Base-by-base conservation (phyloP, 2,797 vertebrate genomes). In the Xenentodon cancila region DNA sequence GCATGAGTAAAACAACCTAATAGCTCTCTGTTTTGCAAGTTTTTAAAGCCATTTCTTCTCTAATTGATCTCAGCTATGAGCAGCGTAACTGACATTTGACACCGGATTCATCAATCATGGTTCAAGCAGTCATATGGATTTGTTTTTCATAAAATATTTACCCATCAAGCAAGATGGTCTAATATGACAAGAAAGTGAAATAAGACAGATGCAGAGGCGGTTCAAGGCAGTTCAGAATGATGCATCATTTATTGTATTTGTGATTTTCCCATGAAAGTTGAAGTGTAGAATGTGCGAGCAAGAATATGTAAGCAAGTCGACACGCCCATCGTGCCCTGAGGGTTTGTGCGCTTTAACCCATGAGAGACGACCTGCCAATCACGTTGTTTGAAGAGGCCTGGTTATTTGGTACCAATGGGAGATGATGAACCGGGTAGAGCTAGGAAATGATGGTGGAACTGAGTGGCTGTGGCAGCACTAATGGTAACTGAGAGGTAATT, bases 401-500 rank as follows among this genome's bases (percentile, higher is more conserved):
- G 52, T 59, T 76, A 57, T 42, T 48, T 48, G 61, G 63, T 53
- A 73, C 82, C 85, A 79, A 85, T 82, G 73, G 71, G 63, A 81
- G 54, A 40, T 54, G 77, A 65, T 12, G 18, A 55, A 34, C 46
- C n/a, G 27, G 74, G 79, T 53, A 18, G 66, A 68, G 61, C 61
- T 42, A 62, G 67, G 80, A 88, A 91, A 67, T 83, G 89, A 92
- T 88, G 81, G 80, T 75, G 83, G 62, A 81, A 77, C 84, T 84
- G 90, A 92, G 81, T 71, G 68, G 75, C 82, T 60, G 79, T 85
- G 89, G 90, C 90, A 89, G 86, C 27, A 69, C 82, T 92, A 93
- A 92, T 89, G 83, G 83, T 92, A 92, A 93, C 86, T 92, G 89
- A 91, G 90, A 82, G 84, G 87, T 91, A 92, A 94, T 93, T 93